Evolutionary conservation across 2,113 vertebrate species (phyloP).

Genomic region (Pao palembangensis): DNA sequence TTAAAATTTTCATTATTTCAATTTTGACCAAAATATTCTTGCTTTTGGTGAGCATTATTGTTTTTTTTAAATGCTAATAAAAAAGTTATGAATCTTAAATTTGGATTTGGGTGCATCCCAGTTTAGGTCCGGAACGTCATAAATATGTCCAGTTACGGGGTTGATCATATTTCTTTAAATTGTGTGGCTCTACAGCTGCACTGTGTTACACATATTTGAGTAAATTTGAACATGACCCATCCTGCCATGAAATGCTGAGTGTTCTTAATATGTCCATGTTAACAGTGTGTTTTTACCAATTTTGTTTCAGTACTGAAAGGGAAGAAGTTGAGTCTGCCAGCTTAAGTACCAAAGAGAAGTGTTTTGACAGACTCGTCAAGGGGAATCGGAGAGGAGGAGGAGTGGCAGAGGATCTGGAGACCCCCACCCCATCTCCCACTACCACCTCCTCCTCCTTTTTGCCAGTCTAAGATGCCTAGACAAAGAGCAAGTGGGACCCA

Average conservation of each 20-base stretch:
- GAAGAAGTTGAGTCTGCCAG: constrained; percentile 99
- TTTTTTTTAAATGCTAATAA: too few species aligned
- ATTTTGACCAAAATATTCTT: too few species aligned
- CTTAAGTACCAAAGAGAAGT: constrained; percentile 87
- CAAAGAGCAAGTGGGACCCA: constrained; percentile 77
- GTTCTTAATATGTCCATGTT: background rate
- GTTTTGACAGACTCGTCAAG: constrained; percentile 74
- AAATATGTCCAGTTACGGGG: too few species aligned
- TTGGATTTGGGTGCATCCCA: too few species aligned
- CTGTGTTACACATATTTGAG: too few species aligned
- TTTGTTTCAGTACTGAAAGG: constrained; percentile 90
- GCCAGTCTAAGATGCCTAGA: constrained; percentile 87
- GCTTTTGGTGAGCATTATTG: too few species aligned
- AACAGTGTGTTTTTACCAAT: constrained; percentile 16
- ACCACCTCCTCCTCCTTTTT: constrained; percentile 61
- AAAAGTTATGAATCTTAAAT: too few species aligned
- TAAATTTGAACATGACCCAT: background rate
- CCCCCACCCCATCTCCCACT: constrained; percentile 68
- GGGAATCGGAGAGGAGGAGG: constrained; percentile 30
- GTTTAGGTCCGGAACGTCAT: too few species aligned
- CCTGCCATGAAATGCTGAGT: background rate
- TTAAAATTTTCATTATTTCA: too few species aligned
- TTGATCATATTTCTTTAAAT: too few species aligned
- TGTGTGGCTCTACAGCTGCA: too few species aligned
- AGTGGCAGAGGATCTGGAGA: constrained; percentile 73